Conservation (phyloP, 37 sponge, comb jelly and placozoan genomes). For the Cliona cf. orientalis region DNA sequence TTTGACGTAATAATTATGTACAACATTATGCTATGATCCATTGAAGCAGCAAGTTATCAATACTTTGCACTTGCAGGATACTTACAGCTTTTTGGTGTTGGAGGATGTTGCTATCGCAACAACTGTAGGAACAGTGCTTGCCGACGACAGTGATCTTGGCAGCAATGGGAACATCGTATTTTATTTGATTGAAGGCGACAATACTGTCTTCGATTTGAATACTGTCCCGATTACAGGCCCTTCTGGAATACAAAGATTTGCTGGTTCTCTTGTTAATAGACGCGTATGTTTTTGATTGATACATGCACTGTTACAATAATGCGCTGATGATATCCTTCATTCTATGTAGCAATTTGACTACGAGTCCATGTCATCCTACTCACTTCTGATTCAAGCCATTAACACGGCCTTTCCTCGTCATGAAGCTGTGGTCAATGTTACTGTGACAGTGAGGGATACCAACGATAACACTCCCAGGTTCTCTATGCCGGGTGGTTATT, state of each 20-base stretch:
- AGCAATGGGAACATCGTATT: background rate
- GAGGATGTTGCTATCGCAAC: constrained; percentile 4
- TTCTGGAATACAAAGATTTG: background rate
- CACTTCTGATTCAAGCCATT: constrained; percentile 17
- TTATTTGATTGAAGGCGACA: background rate
- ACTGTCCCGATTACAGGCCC: background rate
- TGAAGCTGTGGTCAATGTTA: constrained; percentile 7
- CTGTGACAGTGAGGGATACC: constrained; percentile 22
- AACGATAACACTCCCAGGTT: constrained; percentile 48
- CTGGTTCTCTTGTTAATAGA: background rate
- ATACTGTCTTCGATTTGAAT: background rate
- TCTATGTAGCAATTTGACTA: constrained; percentile 40
- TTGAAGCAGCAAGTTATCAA: too few relatives aligned
- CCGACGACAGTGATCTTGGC: constrained; percentile 5
- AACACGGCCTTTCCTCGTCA: background rate
- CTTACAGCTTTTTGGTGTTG: constrained; percentile 21
- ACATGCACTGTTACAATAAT: background rate
- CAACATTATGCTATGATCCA: too few relatives aligned
- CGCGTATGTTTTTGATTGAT: background rate
- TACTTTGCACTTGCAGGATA: background rate
- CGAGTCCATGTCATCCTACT: constrained; percentile 18
- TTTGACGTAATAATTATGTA: background rate
- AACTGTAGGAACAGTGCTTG: background rate
- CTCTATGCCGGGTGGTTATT: constrained; percentile 25
- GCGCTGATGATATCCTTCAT: background rate